Base-by-base conservation (phyloP, 2,888 invertebrate genomes). In the Odontocolon sp. region DNA sequence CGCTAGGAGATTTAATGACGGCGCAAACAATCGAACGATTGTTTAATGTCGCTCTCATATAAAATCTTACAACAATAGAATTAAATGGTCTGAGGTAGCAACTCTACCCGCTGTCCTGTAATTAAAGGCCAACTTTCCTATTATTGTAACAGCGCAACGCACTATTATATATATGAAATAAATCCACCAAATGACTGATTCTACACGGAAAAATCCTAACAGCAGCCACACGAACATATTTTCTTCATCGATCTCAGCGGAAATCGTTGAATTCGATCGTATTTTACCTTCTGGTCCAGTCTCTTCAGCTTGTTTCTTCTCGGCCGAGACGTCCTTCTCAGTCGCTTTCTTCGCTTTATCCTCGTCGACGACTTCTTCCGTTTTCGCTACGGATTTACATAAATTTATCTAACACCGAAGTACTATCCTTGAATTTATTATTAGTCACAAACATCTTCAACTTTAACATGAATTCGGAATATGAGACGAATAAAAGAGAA, bases 271-370 rank as follows among this genome's bases (percentile, higher is more conserved):
- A 81, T 70, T 85, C 66, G 54, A 75, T 82, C 77, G 40, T 87
- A 80, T 59, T 78, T 87, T 88, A 90, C 89, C 89, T 87, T 90
- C 89, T 6, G 88, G 82, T 73, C 90, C 92, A 8, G 90, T 86
- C 86, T 91, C 90, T 56, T 89, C 87, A 6, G 84, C 85, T 79
- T 86, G 88, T 69, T 86, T 88, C 26, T 59, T 77, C 74, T 85
- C 73, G 59, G 61, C 56, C 16, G 80, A 68, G 5, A 81, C 52
- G 38, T 84, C 80, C 56, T 84, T 83, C 64, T 84, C 82, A 64
- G 89, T 84, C 71, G 87, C 88, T 79, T 91, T 92, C 80, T 93
- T 78, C 91, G 89, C 88, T 57, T 11, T 33, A 77, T 91, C 90
- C 84, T 91, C 91, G 88, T 90, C 82, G 87, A 91, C 68, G 67